Evolutionary conservation across 2,888 invertebrate species (phyloP).

Genomic region (Standfussiana lucernea): DNA sequence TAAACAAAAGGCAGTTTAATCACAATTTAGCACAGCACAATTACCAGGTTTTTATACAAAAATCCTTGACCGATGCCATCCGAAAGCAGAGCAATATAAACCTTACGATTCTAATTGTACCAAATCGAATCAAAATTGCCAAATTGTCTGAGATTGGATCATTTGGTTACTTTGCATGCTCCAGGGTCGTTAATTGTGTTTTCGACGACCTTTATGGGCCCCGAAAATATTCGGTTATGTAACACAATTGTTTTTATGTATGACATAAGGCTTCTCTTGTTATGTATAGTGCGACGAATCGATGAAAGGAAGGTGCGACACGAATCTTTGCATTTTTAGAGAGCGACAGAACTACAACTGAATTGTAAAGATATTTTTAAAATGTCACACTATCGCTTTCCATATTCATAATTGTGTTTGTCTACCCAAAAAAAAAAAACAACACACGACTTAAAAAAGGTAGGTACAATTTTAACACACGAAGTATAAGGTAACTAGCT

Average conservation of each 20-base stretch:
- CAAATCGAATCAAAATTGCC: slow-evolving; percentile 65
- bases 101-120: slow-evolving; percentile 67
- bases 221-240: slow-evolving; percentile 42
- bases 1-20: slow-evolving; percentile 35
- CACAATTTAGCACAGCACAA: slow-evolving; percentile 21
- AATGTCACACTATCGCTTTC: no score
- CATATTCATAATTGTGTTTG: no score
- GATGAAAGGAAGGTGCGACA: slow-evolving; percentile 17
- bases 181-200: slow-evolving; percentile 59
- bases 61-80: slow-evolving; percentile 40
- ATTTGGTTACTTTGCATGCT: slow-evolving; percentile 64
- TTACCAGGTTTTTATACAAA: slow-evolving; percentile 26
- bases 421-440: no score
- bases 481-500: no score
- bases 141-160: slow-evolving; percentile 60
- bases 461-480: no score
- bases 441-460: no score
- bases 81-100: slow-evolving; percentile 38
- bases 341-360: slow-evolving; percentile 7
- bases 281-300: neutral
- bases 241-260: slow-evolving; percentile 29
- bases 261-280: slow-evolving; percentile 23
- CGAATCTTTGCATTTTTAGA: slow-evolving; percentile 21
- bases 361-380: no score
- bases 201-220: slow-evolving; percentile 53